phyloP scores from a whole-genome alignment of 2,797 vertebrate genomes.

The Caiman crocodilus region DNA sequence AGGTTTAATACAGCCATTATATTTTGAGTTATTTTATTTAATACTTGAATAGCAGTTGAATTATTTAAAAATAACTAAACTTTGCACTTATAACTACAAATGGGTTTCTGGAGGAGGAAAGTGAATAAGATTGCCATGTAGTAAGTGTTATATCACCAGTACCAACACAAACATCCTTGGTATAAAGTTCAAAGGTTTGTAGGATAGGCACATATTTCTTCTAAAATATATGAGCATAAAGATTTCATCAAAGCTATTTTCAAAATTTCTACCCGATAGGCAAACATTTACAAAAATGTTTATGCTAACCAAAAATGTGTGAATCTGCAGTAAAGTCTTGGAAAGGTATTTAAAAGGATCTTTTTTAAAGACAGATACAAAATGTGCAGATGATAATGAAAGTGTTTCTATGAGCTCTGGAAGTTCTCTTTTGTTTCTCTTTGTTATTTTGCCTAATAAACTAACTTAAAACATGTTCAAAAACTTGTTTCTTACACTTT shows the following conservation, averaged over 20 bases:
- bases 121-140: background rate
- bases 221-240: background rate
- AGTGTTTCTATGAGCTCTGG: background rate
- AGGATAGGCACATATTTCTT: background rate
- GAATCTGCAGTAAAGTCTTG: background rate
- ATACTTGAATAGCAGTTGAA: conserved; percentile 51
- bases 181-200: background rate
- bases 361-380: background rate
- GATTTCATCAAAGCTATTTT: background rate
- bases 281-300: background rate
- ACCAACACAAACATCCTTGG: background rate
- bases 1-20: conserved; percentile 70
- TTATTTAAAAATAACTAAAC: conserved; percentile 59
- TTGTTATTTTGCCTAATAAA: background rate
- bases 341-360: background rate
- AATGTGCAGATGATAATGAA: background rate
- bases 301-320: background rate
- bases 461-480: background rate
- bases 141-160: background rate
- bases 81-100: conserved; percentile 38
- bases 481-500: background rate
- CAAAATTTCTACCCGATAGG: background rate
- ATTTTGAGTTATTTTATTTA: conserved; percentile 71
- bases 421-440: background rate
- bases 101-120: conserved; percentile 31